Base-by-base conservation (phyloP, 2,888 invertebrate species). In the Clunio marinus region DNA sequence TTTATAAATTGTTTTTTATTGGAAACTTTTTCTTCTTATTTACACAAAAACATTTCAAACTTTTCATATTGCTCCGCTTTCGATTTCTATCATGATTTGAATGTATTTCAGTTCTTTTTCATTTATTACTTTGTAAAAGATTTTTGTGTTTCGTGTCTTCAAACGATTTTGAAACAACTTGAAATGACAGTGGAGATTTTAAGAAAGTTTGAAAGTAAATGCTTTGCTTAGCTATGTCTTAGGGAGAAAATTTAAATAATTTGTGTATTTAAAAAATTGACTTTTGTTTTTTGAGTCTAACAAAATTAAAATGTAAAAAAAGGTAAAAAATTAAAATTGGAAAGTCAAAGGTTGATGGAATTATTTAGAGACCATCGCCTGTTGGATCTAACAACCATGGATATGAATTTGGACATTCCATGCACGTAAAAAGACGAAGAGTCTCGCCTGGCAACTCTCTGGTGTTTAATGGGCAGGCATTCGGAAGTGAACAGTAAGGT, bases 381-480 rank as follows among this genome's bases (percentile, higher is more conserved):
- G 94, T 94, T 71, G 94, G 94, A 81, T 95, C 94, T 75, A 93
- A 82, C 75, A 95, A 88, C 94, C 94, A 95, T 69, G 95, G 95
- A 77, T 95, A 95, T 80, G 94, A 93, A 77, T 93, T 91, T 70
- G 95, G 95, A 78, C 95, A 95, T 79, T 95, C 94, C 90, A 94
- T 92, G 80, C 95, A 95, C 69, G 95, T 95, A 83, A 94, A 94
- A 70, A 95, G 84, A 77, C 94, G 88, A 59, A 94, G 84, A 59
- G 92, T 93, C 80, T 95, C 94, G 71, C 94, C 94, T 32, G 94
- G 94, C 72, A 95, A 81, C 80, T 95, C 95, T 74, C 93, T 83
- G 70, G 94, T 94, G 57, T 88, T 93, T 73, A 94, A 80, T 13
- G 93, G 90, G 77, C 95, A 95, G 68, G 93, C 89, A 76, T 95